These are phyloP conservation scores for Chrysocyon brachyurus DNA, from an alignment of 2,797 vertebrate genomes.

Conservation along the genomic window DNA sequence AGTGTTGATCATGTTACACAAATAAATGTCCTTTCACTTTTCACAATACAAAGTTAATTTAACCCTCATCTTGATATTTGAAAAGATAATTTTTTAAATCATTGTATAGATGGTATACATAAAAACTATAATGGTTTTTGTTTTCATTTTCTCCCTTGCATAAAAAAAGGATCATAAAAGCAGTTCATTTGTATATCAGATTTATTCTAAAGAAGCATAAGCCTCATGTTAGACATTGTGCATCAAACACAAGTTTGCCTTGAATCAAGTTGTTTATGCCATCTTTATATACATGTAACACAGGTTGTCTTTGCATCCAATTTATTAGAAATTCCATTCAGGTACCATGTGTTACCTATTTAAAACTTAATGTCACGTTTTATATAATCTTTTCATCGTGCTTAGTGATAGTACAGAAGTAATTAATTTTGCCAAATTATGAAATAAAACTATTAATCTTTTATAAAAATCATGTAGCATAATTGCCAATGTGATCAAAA, in stretches of 20 bases:
- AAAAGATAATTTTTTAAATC: slow-evolving; percentile 28
- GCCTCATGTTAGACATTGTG: neutral
- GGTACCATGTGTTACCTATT: neutral
- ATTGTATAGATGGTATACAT: neutral
- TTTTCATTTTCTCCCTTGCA: slow-evolving; percentile 60
- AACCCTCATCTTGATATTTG: slow-evolving; percentile 66
- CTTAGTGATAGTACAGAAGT: neutral
- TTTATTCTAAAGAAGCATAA: neutral
- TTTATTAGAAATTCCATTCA: slow-evolving; percentile 19
- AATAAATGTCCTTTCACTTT: slow-evolving; percentile 77
- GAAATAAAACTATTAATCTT: slow-evolving; percentile 16
- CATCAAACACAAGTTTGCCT: neutral
- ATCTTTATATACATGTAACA: neutral
- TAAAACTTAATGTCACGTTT: neutral
- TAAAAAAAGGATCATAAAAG: slow-evolving; percentile 58
- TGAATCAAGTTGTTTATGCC: neutral
- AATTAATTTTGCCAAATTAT: slow-evolving; percentile 37
- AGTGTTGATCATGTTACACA: slow-evolving; percentile 77
- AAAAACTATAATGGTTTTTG: slow-evolving; percentile 48
- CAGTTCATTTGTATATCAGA: slow-evolving; percentile 13
- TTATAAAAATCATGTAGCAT: neutral
- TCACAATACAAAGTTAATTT: slow-evolving; percentile 76
- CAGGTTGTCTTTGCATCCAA: neutral
- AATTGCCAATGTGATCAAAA: neutral
- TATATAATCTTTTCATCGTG: neutral